Evolutionary conservation across 2,888 invertebrate genomes (phyloP).

Genomic region (Achlya flavicornis): DNA sequence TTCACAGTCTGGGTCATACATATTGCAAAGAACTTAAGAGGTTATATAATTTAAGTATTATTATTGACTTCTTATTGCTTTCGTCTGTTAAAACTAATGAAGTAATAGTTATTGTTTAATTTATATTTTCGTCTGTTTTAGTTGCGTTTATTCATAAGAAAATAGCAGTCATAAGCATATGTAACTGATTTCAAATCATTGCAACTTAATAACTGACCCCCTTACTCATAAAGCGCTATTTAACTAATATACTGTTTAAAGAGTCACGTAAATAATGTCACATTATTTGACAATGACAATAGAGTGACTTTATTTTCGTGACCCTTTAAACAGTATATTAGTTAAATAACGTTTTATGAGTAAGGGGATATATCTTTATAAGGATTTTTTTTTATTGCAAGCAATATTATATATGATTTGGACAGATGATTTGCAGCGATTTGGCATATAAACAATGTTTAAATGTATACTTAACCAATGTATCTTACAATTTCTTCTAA

Average conservation of each 20-base stretch:
- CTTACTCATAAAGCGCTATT: too few relatives aligned
- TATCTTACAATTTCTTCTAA: neutral
- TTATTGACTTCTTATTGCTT: neutral
- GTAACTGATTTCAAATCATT: neutral
- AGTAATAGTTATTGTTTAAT: neutral
- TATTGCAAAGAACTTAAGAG: neutral
- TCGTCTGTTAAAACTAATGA: neutral
- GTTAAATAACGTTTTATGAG: too few relatives aligned
- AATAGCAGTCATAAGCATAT: neutral
- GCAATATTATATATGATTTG: neutral
- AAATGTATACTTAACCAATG: too few relatives aligned
- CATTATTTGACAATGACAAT: too few relatives aligned
- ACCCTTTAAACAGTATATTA: too few relatives aligned
- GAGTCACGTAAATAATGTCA: too few relatives aligned
- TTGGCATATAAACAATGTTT: neutral
- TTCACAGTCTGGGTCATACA: neutral
- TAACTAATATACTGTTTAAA: too few relatives aligned
- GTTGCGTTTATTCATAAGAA: neutral
- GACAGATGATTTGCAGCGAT: neutral
- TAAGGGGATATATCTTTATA: too few relatives aligned
- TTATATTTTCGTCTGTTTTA: neutral
- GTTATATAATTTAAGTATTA: neutral
- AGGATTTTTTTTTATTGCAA: neutral
- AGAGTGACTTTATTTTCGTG: too few relatives aligned
- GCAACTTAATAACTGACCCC: neutral